Conservation (phyloP, 2,113 vertebrate genomes). For the Colinus virginianus region DNA sequence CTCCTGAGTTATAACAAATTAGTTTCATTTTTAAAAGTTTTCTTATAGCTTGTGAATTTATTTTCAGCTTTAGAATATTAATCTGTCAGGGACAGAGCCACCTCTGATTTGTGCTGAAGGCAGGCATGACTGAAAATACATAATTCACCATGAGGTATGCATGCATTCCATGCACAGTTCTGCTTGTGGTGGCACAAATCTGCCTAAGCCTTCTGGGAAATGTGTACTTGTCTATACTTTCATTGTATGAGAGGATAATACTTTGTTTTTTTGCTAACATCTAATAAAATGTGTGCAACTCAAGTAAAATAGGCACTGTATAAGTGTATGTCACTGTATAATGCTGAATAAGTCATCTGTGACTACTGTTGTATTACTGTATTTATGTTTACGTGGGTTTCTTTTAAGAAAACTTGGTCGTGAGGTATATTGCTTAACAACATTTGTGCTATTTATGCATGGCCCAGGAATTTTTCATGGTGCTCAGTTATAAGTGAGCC, state of each 20-base stretch:
- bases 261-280: neutral
- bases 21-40: neutral
- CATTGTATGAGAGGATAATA: neutral
- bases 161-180: neutral
- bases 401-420: neutral
- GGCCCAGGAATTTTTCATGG: neutral
- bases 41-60: neutral
- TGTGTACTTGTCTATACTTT: neutral
- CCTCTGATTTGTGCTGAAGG: neutral
- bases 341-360: neutral
- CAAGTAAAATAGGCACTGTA: neutral
- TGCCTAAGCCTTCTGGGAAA: neutral
- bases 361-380: neutral
- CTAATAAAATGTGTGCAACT: neutral
- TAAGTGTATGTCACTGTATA: neutral
- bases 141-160: rapidly evolving
- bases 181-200: neutral
- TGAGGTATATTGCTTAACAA: neutral
- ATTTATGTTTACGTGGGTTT: neutral
- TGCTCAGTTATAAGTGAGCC: neutral
- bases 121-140: neutral
- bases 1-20: neutral
- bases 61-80: neutral
- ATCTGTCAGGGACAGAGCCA: neutral
- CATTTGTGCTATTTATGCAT: neutral